phyloP scores from a whole-genome alignment of 2,797 vertebrate species.

The Cynopterus sphinx region DNA sequence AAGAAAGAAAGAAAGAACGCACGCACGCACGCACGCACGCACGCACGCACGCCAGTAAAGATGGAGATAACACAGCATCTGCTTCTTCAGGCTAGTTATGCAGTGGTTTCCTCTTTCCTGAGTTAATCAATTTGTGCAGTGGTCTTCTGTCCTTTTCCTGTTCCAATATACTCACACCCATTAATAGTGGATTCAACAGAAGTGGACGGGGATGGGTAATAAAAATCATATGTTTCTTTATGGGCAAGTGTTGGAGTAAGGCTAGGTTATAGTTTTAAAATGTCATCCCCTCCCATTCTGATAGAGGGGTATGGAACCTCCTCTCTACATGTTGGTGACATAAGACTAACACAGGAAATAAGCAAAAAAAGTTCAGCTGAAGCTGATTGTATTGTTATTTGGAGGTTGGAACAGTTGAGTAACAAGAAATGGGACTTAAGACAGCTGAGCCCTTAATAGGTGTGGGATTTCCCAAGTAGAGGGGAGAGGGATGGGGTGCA shows the following conservation, averaged over 20 bases:
- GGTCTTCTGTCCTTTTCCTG: background rate
- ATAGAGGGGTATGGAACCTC: background rate
- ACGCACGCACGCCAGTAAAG: accelerated
- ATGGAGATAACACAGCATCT: background rate
- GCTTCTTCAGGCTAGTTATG: background rate
- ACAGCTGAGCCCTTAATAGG: background rate
- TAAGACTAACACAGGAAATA: background rate
- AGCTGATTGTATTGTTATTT: background rate
- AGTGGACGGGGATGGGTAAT: background rate
- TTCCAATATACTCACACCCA: background rate
- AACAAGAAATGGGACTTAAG: background rate
- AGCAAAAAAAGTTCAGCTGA: background rate
- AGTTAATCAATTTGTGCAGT: background rate
- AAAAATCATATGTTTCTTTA: background rate
- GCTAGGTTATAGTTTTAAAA: background rate
- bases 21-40: too few species aligned
- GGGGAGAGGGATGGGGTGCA: background rate
- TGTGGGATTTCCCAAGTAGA: background rate
- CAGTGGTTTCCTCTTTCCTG: background rate
- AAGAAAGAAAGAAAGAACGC: too few species aligned
- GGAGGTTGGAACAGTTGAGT: background rate
- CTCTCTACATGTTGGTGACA: background rate
- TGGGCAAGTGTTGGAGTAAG: background rate
- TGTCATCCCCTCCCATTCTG: background rate
- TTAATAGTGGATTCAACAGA: background rate